Conservation (phyloP, 2,113 vertebrate species). For the Aleadryas rufinucha region DNA sequence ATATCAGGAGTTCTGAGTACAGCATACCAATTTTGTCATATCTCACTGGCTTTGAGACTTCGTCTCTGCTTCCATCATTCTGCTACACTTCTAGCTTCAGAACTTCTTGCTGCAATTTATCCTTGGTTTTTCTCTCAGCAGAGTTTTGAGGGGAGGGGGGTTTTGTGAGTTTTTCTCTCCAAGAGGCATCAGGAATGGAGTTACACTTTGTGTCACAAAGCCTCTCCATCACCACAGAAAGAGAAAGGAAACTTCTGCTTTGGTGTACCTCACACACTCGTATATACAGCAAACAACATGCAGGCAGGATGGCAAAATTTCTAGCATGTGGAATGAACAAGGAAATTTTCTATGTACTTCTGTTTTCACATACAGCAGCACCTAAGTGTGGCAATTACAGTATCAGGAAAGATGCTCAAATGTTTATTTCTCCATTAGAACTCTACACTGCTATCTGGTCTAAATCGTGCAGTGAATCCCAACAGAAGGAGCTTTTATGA, state of each 20-base stretch:
- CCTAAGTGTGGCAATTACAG: constrained; percentile 34
- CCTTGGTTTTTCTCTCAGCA: background rate
- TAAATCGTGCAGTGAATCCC: constrained; percentile 31
- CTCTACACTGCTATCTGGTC: constrained; percentile 28
- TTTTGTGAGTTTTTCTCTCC: background rate
- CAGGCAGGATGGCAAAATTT: background rate
- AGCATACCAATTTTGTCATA: background rate
- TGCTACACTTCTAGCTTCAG: background rate
- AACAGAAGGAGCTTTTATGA: constrained; percentile 54
- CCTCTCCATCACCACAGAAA: background rate
- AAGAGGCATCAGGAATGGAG: background rate
- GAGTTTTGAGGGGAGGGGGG: accelerated
- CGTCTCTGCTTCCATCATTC: background rate
- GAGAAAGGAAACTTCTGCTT: background rate
- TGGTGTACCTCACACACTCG: background rate
- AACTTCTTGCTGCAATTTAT: background rate
- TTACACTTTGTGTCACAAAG: background rate
- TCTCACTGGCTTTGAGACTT: background rate
- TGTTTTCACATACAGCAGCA: constrained; percentile 41
- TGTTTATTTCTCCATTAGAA: constrained; percentile 61
- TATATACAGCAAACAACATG: background rate
- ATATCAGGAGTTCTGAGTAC: background rate
- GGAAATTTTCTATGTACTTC: constrained; percentile 1
- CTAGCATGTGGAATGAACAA: background rate
- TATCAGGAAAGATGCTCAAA: constrained; percentile 24